phyloP scores from a whole-genome alignment of 2,113 vertebrate genomes.

The Clarias gariepinus region DNA sequence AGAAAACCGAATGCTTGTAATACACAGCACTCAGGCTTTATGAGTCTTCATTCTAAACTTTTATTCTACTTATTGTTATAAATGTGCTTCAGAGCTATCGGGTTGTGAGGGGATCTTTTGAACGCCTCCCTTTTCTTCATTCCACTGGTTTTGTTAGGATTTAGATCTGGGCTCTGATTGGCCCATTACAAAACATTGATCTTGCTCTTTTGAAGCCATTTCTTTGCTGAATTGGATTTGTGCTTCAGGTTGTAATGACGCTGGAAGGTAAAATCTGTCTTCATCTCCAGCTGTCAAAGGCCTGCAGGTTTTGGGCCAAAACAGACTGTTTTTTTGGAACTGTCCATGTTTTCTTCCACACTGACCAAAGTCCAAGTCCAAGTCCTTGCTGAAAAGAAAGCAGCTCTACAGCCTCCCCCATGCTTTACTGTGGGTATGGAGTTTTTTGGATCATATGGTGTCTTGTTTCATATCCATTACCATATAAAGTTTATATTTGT shows the following conservation, averaged over 20 bases:
- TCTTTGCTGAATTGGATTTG: neutral
- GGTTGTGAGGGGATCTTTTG: neutral
- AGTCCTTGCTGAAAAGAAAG: neutral
- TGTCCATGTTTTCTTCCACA: neutral
- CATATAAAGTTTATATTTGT: no score
- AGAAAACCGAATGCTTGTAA: neutral
- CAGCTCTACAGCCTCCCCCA: neutral
- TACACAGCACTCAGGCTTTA: neutral
- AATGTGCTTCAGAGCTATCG: neutral
- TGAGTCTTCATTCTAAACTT: neutral
- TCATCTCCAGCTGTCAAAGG: neutral
- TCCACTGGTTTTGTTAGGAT: neutral
- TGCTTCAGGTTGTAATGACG: neutral
- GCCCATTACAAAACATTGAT: neutral
- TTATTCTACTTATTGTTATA: neutral
- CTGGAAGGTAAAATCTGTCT: conserved; percentile 14
- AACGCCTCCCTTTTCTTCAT: neutral
- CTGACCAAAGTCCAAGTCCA: neutral
- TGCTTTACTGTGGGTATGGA: neutral
- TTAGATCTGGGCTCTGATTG: conserved; percentile 7
- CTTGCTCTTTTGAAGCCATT: neutral
- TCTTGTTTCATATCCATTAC: neutral
- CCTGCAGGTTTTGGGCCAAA: neutral
- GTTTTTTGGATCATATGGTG: neutral
- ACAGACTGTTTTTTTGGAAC: neutral